These are phyloP conservation scores for Lasioglossum vierecki DNA, from an alignment of 2,888 invertebrate genomes.

Conservation along the genomic window DNA sequence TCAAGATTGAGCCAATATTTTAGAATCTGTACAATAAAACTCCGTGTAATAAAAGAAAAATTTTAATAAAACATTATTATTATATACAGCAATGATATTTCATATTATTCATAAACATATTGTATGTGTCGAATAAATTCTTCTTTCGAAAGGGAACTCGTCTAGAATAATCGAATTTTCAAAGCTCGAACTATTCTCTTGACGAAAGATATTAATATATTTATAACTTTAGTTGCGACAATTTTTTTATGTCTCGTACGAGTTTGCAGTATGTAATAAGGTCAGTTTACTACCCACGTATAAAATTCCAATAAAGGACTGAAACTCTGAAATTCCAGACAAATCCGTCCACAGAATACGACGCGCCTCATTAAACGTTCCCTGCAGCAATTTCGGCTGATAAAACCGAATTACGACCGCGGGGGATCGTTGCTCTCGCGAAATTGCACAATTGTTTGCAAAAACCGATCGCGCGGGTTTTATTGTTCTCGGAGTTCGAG, in stretches of 20 bases:
- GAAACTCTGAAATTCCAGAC: neutral
- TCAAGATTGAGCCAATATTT: neutral
- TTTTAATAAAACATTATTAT: too few relatives aligned
- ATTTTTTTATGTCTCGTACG: neutral
- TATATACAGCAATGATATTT: neutral
- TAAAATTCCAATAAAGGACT: neutral
- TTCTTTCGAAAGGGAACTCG: neutral
- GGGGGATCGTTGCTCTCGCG: neutral
- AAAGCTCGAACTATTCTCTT: too few relatives aligned
- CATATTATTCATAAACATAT: neutral
- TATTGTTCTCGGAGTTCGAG: neutral
- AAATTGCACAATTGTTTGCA: neutral
- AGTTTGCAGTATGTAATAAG: neutral
- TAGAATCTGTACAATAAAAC: neutral
- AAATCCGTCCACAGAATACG: neutral
- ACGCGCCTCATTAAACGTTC: constrained; percentile 9
- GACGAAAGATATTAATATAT: neutral
- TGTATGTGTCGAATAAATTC: neutral
- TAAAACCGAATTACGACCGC: neutral
- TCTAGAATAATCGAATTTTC: neutral
- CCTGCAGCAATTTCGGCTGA: neutral
- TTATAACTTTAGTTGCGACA: neutral
- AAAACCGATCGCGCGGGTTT: neutral
- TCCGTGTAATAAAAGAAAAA: neutral
- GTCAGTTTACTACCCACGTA: neutral